Percentiles rank a stretch among this genome's conserved stretches.
Conservation (phyloP, 2,113 vertebrate species). For the Sturnira hondurensis region DNA sequence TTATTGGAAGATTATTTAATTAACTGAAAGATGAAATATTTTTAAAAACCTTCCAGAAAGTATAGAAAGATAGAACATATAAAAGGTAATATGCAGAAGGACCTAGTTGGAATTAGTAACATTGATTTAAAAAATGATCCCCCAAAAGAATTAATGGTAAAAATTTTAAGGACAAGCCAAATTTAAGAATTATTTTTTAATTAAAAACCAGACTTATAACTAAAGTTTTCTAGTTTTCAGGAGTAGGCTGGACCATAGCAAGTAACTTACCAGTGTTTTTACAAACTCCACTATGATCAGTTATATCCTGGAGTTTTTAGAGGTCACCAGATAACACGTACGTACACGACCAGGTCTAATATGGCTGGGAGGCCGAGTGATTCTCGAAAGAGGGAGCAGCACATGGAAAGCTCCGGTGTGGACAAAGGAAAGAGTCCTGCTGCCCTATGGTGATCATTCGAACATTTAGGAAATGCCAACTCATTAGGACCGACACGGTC, state of each 20-base stretch:
- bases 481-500: background rate
- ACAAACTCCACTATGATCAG: background rate
- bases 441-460: background rate
- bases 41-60: background rate
- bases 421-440: background rate
- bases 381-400: background rate
- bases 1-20: background rate
- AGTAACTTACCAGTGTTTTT: background rate
- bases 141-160: background rate
- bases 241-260: background rate
- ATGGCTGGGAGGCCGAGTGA: background rate
- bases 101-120: background rate
- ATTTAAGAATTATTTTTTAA: background rate
- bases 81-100: background rate
- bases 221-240: background rate
- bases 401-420: background rate
- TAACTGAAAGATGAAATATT: slow-evolving; percentile 14
- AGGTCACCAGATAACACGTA: background rate
- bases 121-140: background rate
- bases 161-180: background rate
- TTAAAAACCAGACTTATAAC: background rate
- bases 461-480: background rate
- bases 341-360: background rate
- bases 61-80: background rate
- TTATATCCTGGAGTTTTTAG: background rate